A percentile compares a stretch with the other conserved stretches of the same genome.
These are phyloP conservation scores for Phoxinus phoxinus DNA, from an alignment of 2,113 vertebrate species.

Conservation along the genomic window DNA sequence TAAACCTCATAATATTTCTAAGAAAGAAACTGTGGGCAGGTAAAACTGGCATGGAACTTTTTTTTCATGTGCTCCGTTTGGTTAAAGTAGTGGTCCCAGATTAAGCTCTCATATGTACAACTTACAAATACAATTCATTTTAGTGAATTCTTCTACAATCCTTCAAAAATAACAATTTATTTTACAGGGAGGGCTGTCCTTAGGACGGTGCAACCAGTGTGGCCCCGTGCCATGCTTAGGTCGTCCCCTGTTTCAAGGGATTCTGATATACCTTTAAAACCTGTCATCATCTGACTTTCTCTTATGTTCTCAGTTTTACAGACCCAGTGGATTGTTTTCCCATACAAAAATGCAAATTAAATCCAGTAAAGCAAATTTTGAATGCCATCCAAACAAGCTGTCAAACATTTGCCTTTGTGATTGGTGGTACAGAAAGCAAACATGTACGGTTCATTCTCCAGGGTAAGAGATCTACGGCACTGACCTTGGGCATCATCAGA, in stretches of 20 bases:
- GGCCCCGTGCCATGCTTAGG: no score
- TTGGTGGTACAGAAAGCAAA: background rate
- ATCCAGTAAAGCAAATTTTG: background rate
- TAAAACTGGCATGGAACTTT: background rate
- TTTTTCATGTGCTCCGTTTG: background rate
- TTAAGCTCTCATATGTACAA: background rate
- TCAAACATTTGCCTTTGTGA: background rate
- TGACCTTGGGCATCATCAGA: background rate
- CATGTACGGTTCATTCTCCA: background rate
- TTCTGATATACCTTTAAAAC: background rate
- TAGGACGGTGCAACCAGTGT: no score
- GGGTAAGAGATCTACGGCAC: background rate
- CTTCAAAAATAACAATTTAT: background rate
- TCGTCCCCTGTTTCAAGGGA: background rate
- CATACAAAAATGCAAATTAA: background rate
- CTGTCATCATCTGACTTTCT: background rate
- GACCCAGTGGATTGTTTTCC: background rate
- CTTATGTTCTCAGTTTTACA: background rate
- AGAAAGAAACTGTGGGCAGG: background rate
- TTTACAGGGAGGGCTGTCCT: no score
- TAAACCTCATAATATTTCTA: background rate
- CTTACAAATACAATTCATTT: background rate
- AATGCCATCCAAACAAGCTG: constrained; percentile 10
- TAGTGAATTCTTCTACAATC: background rate
- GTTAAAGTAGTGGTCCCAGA: background rate